Evolutionary conservation across 2,888 invertebrate species (phyloP), one percentile per base, ranked within the genome.

Genomic region (Notocelia uddmanniana): DNA sequence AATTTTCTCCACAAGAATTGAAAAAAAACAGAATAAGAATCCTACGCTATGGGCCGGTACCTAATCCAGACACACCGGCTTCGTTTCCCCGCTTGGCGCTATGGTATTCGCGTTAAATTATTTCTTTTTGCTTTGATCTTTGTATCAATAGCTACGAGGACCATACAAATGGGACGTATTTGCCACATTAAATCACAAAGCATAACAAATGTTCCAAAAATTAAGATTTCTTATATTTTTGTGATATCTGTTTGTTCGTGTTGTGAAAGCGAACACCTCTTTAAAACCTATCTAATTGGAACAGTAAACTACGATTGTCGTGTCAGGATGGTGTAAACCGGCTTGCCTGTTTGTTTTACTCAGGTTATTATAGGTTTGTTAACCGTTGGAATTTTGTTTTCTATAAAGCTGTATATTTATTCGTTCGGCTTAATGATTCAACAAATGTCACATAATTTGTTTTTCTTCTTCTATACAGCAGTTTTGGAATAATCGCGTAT

Each of bases 241-340:
- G 21, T 23, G 13, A 57, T 59, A 41, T 59, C 23, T 41, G 41
- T 66, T 66, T 18, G 50, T 37, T 13, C 9, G 26, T 23, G 15
- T 26, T 59, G 58, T 70, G 58, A 66, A 52, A 59, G 41, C 52
- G 64, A 57, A 59, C 64, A 52, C 64, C 70, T 70, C 23, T 70
- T 70, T 64, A 54, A 59, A 70, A 55, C 55, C 45, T 50, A 37
- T 50, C 72, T 72, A 71, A 71, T 68, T 72, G 72, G 48, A 50
- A 72, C 48, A 68, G 72, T 68, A 54, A 59, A 72, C 72, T 68
- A 13, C 23, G 48, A 72, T 72, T 57, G 48, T 57, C 55, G 55
- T 57, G 48, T 57, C 55, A 60, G 60, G 60, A 67, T 41, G 41
- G 66, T 55, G 66, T 60, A 55, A 60, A 71, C 70, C 19, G 41